Evolutionary conservation across 2,113 vertebrate genomes (phyloP), one percentile per base, ranked within the genome.

Genomic region (Mirounga angustirostris): DNA sequence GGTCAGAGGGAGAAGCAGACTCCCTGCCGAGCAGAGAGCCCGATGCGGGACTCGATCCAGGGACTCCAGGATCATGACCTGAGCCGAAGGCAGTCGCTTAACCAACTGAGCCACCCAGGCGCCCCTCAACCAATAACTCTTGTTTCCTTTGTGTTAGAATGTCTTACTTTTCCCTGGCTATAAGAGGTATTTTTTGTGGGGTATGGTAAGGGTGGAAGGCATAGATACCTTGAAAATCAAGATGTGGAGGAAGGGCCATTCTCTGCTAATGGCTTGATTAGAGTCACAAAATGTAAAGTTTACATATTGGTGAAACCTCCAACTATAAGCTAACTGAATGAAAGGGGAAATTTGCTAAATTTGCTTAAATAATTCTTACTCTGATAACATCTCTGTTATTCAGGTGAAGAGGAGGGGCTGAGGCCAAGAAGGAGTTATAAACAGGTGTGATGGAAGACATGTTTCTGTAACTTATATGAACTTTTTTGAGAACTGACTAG

Each of bases 401-500:
- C 67, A 82, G 7, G 3, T 65, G 12, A 92, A 79, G 71, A 91
- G 24, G n/a, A 86, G 16, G 56, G 8, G 1, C 67, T 69, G 36
- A 82, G 50, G 26, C 36, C 76, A 76, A 82, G 36, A 87, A 84
- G 74, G 6, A 1, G 2, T 22, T 74, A 13, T 94, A 26, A 79
- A 52, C 33, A 63, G 50, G 22, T 43, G 16, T 67, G 50, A 90
- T n/a, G 30, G 56, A 54, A 85, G 56, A 91, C 80, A 3, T 52
- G 40, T 46, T 89, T 91, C 36, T 88, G 4, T 54, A 67, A 73
- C 94, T 84, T 71, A 54, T 15, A 88, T 59, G 58, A 76, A 14
- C 14, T 84, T 74, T 87, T 46, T 69, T 81, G 8, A 85, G 81
- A 97, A 84, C 3, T 94, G 43, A 21, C 80, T 74, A 91, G 50